Conservation (phyloP, 2,113 vertebrate species). For the Eubucco bourcierii region DNA sequence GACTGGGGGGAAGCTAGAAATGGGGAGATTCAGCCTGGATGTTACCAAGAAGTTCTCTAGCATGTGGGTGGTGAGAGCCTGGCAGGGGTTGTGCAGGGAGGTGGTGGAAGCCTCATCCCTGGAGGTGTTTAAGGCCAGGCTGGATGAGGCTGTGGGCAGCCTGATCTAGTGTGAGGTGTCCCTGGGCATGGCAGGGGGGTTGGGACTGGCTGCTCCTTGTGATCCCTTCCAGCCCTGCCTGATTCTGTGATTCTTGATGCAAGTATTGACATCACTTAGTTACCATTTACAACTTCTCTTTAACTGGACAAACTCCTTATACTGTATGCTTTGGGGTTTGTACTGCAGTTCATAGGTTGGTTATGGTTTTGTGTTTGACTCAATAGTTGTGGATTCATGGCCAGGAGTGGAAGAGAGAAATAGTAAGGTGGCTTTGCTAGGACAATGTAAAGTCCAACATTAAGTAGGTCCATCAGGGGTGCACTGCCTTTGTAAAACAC, state of each 20-base stretch:
- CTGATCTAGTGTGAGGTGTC: too few relatives aligned
- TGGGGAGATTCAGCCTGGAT: too few relatives aligned
- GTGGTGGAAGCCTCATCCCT: too few relatives aligned
- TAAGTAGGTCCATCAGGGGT: rapidly evolving
- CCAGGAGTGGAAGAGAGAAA: background rate
- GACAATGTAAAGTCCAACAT: background rate
- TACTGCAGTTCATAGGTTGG: background rate
- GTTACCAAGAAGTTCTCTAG: too few relatives aligned
- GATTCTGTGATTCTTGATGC: background rate
- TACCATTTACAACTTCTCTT: background rate
- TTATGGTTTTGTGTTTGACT: background rate
- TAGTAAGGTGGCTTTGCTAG: background rate
- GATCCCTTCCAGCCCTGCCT: too few relatives aligned
- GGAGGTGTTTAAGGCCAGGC: too few relatives aligned
- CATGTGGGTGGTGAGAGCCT: too few relatives aligned
- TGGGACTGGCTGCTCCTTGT: too few relatives aligned
- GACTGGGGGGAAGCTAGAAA: too few relatives aligned
- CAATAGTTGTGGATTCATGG: background rate
- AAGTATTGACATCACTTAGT: background rate
- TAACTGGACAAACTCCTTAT: background rate
- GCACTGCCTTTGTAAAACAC: background rate
- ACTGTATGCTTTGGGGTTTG: background rate
- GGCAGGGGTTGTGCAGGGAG: too few relatives aligned
- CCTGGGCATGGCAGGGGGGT: too few relatives aligned
- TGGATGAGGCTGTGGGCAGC: too few relatives aligned